phyloP scores from a whole-genome alignment of 1,140 invertebrate genomes.

The Lepidostoma basale region DNA sequence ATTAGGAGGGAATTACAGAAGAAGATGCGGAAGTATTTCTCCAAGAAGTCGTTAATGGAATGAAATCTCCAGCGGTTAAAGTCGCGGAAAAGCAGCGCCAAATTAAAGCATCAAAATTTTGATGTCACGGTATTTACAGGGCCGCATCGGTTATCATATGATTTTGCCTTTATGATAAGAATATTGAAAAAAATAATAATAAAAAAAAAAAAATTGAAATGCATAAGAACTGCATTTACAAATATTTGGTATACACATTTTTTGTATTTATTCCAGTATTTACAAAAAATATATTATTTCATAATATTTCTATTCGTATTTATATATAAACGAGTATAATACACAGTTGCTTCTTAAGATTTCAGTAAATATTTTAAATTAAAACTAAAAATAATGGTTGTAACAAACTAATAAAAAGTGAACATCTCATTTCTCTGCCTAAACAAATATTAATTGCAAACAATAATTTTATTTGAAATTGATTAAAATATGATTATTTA shows the following conservation, averaged over 20 bases:
- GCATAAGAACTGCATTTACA: background rate
- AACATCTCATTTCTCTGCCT: no score
- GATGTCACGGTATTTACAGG: slow-evolving; percentile 18
- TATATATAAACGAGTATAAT: background rate
- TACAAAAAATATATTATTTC: background rate
- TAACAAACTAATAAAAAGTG: no score
- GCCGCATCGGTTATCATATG: background rate
- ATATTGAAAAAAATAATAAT: no score
- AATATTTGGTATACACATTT: background rate
- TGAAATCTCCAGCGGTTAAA: slow-evolving; percentile 15
- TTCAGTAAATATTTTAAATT: no score
- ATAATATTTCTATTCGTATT: background rate
- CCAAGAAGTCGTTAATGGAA: slow-evolving; percentile 22
- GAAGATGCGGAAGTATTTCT: slow-evolving; percentile 2
- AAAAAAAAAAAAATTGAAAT: background rate
- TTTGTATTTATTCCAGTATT: background rate
- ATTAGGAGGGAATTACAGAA: slow-evolving; percentile 2
- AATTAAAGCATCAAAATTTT: slow-evolving; percentile 45
- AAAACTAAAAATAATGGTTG: no score
- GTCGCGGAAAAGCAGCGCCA: slow-evolving; percentile 26
- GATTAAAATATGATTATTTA: no score
- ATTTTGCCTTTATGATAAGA: background rate
- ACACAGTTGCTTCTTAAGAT: no score
- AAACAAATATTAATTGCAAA: no score
- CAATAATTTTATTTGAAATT: no score